phyloP scores from a whole-genome alignment of 1,140 invertebrate species.

The Forficula auricularia region DNA sequence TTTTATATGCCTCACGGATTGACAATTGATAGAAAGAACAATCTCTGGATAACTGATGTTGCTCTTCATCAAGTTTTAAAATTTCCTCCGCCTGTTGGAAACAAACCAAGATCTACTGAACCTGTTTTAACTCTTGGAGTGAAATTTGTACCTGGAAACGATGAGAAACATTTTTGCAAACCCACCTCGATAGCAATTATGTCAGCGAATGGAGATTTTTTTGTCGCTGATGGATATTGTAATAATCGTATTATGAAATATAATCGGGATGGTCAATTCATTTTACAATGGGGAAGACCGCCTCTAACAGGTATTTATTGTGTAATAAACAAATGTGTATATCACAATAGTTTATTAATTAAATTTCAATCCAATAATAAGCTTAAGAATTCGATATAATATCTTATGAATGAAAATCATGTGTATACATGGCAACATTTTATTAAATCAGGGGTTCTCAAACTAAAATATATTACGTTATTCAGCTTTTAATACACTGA shows the following conservation, averaged over 20 bases:
- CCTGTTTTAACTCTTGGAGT: constrained; percentile 11
- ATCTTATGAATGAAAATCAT: too few species aligned
- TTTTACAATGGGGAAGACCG: constrained; percentile 41
- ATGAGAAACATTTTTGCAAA: constrained; percentile 74
- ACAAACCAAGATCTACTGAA: constrained; percentile 9
- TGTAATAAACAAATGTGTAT: neutral
- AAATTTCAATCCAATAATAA: too few species aligned
- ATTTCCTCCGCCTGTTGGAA: constrained; percentile 32
- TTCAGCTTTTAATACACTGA: too few species aligned
- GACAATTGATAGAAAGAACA: constrained; percentile 61
- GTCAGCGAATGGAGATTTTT: constrained; percentile 61
- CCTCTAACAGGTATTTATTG: constrained; percentile 12
- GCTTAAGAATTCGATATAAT: too few species aligned
- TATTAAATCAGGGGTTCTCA: too few species aligned
- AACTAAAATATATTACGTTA: too few species aligned
- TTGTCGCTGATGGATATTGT: constrained; percentile 88
- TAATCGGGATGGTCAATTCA: constrained; percentile 43
- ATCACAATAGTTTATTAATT: constrained; percentile 1
- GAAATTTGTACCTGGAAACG: constrained; percentile 61
- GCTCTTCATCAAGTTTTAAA: constrained; percentile 84
- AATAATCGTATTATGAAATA: constrained; percentile 81
- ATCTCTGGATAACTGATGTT: constrained; percentile 83
- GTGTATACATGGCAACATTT: too few species aligned
- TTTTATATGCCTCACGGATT: constrained; percentile 91
- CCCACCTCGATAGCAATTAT: constrained; percentile 78